A percentile compares a stretch with the other conserved stretches of the same genome.
phyloP scores from a whole-genome alignment of 2,888 invertebrate species.

The Pristionchus entomophagus region DNA sequence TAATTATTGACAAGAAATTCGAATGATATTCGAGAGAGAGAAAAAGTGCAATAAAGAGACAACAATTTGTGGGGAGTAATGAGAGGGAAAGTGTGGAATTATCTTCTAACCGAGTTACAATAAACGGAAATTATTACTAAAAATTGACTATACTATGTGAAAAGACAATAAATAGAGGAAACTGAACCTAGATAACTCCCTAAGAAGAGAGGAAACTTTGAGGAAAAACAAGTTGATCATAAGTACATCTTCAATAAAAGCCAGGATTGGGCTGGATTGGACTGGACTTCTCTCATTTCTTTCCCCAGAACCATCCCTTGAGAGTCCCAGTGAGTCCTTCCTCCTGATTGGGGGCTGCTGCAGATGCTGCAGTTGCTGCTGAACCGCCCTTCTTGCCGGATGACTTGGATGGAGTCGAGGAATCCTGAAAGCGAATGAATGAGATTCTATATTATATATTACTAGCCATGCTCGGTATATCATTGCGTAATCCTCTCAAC shows the following conservation, averaged over 20 bases:
- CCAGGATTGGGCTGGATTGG: background rate
- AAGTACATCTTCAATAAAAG: conserved; percentile 35
- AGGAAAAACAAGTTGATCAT: conserved; percentile 8
- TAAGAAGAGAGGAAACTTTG: conserved; percentile 5
- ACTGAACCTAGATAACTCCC: background rate
- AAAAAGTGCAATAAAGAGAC: conserved; percentile 26
- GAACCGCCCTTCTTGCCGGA: background rate
- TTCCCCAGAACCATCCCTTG: conserved; percentile 45
- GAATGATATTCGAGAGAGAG: background rate
- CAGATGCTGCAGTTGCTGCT: background rate
- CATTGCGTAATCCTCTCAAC: no score
- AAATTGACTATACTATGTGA: background rate
- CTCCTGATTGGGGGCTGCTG: background rate
- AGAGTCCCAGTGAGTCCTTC: background rate
- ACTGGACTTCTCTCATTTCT: background rate
- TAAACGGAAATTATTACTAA: background rate
- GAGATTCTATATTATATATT: no score
- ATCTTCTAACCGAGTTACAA: background rate
- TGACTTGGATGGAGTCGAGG: conserved; percentile 7
- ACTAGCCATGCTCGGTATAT: no score
- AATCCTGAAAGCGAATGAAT: background rate
- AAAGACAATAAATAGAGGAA: conserved; percentile 14
- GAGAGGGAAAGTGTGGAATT: background rate
- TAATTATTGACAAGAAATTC: conserved; percentile 26
- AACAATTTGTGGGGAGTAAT: background rate